Percentiles rank a stretch among this genome's conserved stretches.
phyloP scores from a whole-genome alignment of 2,797 vertebrate genomes.

The Triplophysa yarkandensis region DNA sequence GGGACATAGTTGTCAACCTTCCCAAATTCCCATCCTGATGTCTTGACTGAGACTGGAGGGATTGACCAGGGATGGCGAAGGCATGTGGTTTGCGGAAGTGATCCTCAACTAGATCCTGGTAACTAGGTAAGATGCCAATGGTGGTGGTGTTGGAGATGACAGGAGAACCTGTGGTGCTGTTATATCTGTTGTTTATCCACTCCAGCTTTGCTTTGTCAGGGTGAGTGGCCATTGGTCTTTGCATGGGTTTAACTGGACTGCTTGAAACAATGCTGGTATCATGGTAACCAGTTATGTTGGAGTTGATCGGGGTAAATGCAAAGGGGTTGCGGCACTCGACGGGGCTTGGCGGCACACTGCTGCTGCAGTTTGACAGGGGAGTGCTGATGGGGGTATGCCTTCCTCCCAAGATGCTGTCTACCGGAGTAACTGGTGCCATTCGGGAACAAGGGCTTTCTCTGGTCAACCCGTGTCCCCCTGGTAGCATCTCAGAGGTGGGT shows the following conservation, averaged over 20 bases:
- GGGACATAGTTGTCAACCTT: slow-evolving; percentile 89
- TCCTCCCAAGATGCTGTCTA: slow-evolving; percentile 89
- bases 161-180: slow-evolving; percentile 78
- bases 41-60: slow-evolving; percentile 87
- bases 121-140: slow-evolving; percentile 78
- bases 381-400: slow-evolving; percentile 95
- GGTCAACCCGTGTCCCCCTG: slow-evolving; percentile 83
- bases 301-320: slow-evolving; percentile 77
- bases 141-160: slow-evolving; percentile 81
- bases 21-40: slow-evolving; percentile 88
- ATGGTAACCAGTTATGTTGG: slow-evolving; percentile 90
- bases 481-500: slow-evolving; percentile 92
- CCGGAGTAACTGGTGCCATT: slow-evolving; percentile 90
- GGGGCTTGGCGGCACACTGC: slow-evolving; percentile 95
- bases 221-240: slow-evolving; percentile 69
- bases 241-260: slow-evolving; percentile 96
- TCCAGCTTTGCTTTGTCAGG: slow-evolving; percentile 97
- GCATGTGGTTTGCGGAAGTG: slow-evolving; percentile 97
- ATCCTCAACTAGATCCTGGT: slow-evolving; percentile 83
- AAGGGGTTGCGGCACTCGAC: slow-evolving; percentile 94
- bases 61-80: slow-evolving; percentile 94
- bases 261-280: slow-evolving; percentile 94
- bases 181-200: slow-evolving; percentile 96
- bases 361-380: slow-evolving; percentile 96
- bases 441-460: slow-evolving; percentile 95